phyloP scores from a whole-genome alignment of 2,113 vertebrate species.

The Dicerorhinus sumatrensis region DNA sequence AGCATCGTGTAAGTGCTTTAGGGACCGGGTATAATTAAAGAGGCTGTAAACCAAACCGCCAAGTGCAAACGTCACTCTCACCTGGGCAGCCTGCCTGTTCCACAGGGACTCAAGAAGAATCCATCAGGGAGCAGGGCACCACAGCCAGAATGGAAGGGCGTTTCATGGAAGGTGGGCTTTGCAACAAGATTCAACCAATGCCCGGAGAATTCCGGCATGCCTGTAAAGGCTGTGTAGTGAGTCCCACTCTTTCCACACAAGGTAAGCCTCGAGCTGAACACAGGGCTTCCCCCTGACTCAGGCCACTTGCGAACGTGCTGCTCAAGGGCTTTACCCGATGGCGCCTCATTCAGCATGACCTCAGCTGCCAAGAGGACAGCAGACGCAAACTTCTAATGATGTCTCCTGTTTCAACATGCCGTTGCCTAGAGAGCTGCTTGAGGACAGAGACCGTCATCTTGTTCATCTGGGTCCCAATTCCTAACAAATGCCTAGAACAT shows the following conservation, averaged over 20 bases:
- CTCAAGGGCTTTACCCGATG: rapidly evolving
- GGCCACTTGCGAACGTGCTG: rapidly evolving
- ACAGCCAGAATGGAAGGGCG: neutral
- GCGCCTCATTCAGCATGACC: rapidly evolving
- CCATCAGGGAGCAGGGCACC: neutral
- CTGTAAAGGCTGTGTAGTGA: rapidly evolving
- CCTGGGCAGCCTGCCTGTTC: neutral
- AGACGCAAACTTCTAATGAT: rapidly evolving
- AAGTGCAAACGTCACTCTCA: constrained; percentile 66
- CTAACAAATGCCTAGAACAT: neutral
- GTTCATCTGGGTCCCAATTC: rapidly evolving
- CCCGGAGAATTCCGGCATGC: neutral
- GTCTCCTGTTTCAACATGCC: too few species aligned
- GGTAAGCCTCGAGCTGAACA: rapidly evolving
- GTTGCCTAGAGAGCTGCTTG: rapidly evolving
- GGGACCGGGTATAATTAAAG: constrained; percentile 85
- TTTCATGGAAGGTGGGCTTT: neutral
- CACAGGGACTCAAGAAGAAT: neutral
- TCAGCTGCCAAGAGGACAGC: rapidly evolving
- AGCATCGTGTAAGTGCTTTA: constrained; percentile 83
- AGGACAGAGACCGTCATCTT: too few species aligned
- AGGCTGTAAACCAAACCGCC: constrained; percentile 82
- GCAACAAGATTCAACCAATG: neutral
- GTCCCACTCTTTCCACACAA: neutral
- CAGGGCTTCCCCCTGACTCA: neutral